A percentile compares a stretch with the other conserved stretches of the same genome.
phyloP scores from a whole-genome alignment of 2,888 invertebrate genomes.

The Deilephila porcellus region DNA sequence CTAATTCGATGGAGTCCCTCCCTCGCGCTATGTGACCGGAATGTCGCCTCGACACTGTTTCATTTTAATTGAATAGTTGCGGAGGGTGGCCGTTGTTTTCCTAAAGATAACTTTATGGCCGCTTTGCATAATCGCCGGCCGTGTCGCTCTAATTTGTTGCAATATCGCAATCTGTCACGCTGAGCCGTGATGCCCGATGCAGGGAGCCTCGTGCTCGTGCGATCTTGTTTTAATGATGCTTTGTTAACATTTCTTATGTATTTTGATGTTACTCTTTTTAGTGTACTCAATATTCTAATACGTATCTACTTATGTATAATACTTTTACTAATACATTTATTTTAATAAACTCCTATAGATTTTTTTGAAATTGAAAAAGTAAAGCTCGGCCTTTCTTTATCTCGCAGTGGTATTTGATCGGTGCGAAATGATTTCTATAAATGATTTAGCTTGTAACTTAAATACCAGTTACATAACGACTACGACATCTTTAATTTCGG shows the following conservation, averaged over 20 bases:
- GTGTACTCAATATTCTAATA: background rate
- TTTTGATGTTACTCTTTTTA: background rate
- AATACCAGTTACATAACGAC: too few relatives aligned
- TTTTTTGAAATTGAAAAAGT: too few relatives aligned
- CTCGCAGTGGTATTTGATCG: too few relatives aligned
- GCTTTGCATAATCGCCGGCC: constrained; percentile 80
- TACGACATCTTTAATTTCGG: too few relatives aligned
- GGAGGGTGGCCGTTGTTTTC: constrained; percentile 76
- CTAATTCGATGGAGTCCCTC: constrained; percentile 77
- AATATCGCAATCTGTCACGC: constrained; percentile 79
- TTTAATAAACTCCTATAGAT: too few relatives aligned
- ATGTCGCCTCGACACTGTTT: constrained; percentile 75
- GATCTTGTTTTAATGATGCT: constrained; percentile 3
- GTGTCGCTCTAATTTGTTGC: constrained; percentile 77
- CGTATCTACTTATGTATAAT: too few relatives aligned
- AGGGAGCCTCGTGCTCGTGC: background rate
- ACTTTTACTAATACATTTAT: background rate
- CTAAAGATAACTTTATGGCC: constrained; percentile 80
- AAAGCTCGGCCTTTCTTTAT: too few relatives aligned
- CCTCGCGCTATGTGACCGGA: constrained; percentile 80
- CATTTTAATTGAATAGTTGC: constrained; percentile 84
- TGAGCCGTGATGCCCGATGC: constrained; percentile 6
- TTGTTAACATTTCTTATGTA: constrained; percentile 8
- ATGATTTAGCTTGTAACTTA: too few relatives aligned
- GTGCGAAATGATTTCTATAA: too few relatives aligned